Evolutionary conservation across 1,140 invertebrate genomes (phyloP), one percentile per base, ranked within the genome.

Genomic region (Macrobrachium rosenbergii): DNA sequence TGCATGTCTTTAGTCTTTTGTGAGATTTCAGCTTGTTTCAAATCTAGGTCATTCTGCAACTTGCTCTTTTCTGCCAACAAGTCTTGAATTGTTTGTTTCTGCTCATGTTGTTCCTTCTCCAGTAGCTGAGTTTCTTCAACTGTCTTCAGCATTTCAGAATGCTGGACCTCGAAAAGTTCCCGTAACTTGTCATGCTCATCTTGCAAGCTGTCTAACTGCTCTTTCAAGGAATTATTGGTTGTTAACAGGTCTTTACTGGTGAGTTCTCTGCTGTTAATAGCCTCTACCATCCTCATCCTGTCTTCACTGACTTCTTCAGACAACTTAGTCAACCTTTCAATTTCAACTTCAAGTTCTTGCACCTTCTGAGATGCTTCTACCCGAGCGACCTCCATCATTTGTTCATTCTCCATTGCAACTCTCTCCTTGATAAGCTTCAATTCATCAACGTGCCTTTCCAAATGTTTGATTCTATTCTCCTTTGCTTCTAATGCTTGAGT

Each of bases 271-370:
- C 0, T 82, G 58, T 75, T 75, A 17, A 87, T 73, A 45, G 58
- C 64, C 37, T 75, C 78, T 59, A 17, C 43, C 84, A 87, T 87
- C 21, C 21, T 82, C 67, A 21, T 81, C 67, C 72, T 81, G 16
- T 87, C 84, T 37, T 59, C 37, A 87, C 84, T 81, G 12, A 87
- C 69, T 52, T 87, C 84, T 8, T 81, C 72, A 81, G 73, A 76
- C 28, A 73, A 43, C 21, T 82, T 87, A 63, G 23, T 72, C n/a
- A 82, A 63, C n/a, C 23, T 67, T 23, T 87, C 69, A 60, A 87
- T 45, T n/a, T 81, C 78, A 10, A 23, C 84, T 10, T 82, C 58
- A n/a, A 81, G 63, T 19, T 80, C 83, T n/a, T 80, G 60, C 19
- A 86, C 45, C 45, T 37, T 72, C 8, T 52, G 69, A 23, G 83